phyloP scores from a whole-genome alignment of 2,113 vertebrate genomes.

The Scopus umbretta region DNA sequence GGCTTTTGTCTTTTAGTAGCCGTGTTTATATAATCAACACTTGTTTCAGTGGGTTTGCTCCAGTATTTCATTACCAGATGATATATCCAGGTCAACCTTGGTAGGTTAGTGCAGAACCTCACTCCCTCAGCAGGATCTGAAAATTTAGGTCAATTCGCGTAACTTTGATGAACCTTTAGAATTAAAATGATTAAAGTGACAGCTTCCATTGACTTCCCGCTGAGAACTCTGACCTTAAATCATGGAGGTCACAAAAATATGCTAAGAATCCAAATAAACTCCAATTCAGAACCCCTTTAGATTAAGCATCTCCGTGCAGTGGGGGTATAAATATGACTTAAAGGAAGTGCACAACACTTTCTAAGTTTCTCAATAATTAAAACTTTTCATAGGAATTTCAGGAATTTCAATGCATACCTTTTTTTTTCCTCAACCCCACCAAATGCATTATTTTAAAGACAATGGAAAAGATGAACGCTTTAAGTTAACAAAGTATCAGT shows the following conservation, averaged over 20 bases:
- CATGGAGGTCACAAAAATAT: not conserved
- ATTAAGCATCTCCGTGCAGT: not conserved
- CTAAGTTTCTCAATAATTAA: not conserved
- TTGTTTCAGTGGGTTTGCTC: not conserved
- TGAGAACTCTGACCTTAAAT: slow-evolving; percentile 4
- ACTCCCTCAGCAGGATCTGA: slow-evolving; percentile 20
- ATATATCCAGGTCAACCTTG: slow-evolving; percentile 20
- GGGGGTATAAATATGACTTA: not conserved
- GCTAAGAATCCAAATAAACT: slow-evolving; percentile 19
- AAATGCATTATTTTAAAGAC: not conserved
- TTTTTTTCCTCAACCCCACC: not conserved
- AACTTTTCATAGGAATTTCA: not conserved
- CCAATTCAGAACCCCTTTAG: not conserved
- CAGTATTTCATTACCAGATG: not conserved
- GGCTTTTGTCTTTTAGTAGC: not conserved
- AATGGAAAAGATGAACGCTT: not conserved
- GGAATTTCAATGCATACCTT: not conserved
- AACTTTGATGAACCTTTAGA: slow-evolving; percentile 5
- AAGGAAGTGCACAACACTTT: not conserved
- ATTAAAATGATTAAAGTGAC: slow-evolving; percentile 26
- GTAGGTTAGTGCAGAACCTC: not conserved
- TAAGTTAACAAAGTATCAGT: not conserved
- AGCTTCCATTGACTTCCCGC: not conserved
- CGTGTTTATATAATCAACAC: not conserved
- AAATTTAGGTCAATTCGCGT: not conserved